Evolutionary conservation across 2,888 invertebrate genomes (phyloP).

Genomic region (Rhodophaea formosa): DNA sequence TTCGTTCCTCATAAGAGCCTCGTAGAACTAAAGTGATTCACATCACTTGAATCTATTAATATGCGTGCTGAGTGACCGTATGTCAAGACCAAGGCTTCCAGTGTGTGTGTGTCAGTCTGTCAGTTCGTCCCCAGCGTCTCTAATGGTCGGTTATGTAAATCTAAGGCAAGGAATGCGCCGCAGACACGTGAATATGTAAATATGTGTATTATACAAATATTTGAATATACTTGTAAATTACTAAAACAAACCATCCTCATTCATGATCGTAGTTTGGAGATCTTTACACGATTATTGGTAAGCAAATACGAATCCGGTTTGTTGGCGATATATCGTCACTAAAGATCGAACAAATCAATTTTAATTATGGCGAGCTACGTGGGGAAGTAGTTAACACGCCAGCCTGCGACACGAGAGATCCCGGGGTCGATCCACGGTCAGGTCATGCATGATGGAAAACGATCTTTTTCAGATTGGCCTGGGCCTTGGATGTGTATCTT

Average conservation of each 20-base stretch:
- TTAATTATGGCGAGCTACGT: too few species aligned
- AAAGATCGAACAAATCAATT: too few species aligned
- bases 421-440: too few species aligned
- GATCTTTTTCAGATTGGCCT: too few species aligned
- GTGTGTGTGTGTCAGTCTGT: constrained; percentile 14
- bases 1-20: constrained; percentile 61
- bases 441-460: too few species aligned
- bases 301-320: constrained; percentile 5
- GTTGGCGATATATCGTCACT: not conserved
- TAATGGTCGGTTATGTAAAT: constrained; percentile 29
- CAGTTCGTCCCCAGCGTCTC: constrained; percentile 19
- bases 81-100: constrained; percentile 73
- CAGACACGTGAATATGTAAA: constrained; percentile 39
- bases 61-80: constrained; percentile 76
- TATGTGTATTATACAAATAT: constrained; percentile 5
- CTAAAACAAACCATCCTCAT: constrained; percentile 14
- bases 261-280: constrained; percentile 8
- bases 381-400: too few species aligned
- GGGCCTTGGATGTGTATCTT: too few species aligned
- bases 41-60: constrained; percentile 76
- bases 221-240: constrained; percentile 18
- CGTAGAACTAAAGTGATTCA: constrained; percentile 66
- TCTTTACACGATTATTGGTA: constrained; percentile 5
- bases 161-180: constrained; percentile 26
- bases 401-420: too few species aligned